Evolutionary conservation across 2,888 invertebrate species (phyloP).

Genomic region (Rhabditophanes sp.): DNA sequence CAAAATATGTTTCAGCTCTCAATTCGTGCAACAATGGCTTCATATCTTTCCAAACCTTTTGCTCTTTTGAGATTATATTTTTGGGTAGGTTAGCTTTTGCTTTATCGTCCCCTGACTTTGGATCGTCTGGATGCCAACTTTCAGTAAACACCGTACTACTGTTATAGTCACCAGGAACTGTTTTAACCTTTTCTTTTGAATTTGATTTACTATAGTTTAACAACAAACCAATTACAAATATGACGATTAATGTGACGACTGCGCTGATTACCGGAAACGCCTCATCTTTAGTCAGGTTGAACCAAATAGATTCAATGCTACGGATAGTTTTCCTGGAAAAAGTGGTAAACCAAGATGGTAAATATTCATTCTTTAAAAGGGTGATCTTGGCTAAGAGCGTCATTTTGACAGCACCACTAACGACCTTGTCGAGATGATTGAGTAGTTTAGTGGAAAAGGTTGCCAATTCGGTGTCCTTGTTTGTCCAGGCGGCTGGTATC

Average conservation of each 20-base stretch:
- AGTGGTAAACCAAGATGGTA: slow-evolving; percentile 24
- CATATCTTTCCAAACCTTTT: slow-evolving; percentile 46
- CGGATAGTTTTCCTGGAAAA: slow-evolving; percentile 22
- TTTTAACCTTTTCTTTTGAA: slow-evolving; percentile 4
- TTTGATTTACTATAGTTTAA: slow-evolving; percentile 11
- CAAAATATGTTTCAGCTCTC: slow-evolving; percentile 82
- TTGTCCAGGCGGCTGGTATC: slow-evolving; percentile 25
- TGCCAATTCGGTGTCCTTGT: slow-evolving; percentile 6
- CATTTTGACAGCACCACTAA: background rate
- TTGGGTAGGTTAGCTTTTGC: background rate
- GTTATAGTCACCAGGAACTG: background rate
- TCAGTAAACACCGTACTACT: background rate
- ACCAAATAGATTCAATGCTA: slow-evolving; percentile 27
- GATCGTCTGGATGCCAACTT: background rate
- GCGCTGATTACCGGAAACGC: slow-evolving; percentile 33
- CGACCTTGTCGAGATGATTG: slow-evolving; percentile 2
- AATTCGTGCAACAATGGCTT: slow-evolving; percentile 64
- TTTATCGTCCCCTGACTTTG: background rate
- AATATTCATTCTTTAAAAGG: slow-evolving; percentile 21
- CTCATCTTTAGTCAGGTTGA: slow-evolving; percentile 37
- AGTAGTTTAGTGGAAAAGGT: background rate
- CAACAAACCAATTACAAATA: slow-evolving; percentile 17
- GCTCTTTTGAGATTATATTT: background rate
- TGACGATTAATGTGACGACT: slow-evolving; percentile 23
- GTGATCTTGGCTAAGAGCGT: background rate